Evolutionary conservation across 2,113 vertebrate species (phyloP), one percentile per base, ranked within the genome.

Genomic region (Leiothrix lutea): DNA sequence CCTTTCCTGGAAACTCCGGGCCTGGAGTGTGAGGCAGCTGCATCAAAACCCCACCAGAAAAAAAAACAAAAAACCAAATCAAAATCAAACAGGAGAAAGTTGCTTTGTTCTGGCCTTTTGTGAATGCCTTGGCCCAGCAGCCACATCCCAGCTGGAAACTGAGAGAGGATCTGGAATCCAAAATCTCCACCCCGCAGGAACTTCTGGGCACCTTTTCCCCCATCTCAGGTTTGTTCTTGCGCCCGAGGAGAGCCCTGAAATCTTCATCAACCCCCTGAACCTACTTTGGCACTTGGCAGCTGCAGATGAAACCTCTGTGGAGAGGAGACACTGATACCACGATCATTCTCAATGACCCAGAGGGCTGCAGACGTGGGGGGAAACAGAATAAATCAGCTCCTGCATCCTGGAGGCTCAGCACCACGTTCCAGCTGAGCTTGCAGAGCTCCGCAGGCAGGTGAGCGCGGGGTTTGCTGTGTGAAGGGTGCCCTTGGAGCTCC

Each of bases 81-180:
- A 31, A 18, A 64, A 7, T 3, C 0, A 16, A 12, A 36, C 9
- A 29, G 50, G 45, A 47, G 28, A 20, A 48, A 53, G 16, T 57
- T 20, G 40, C 14, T 47, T 22, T 29, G 60, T 4, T 65, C 24
- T 29, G 81, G 50, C 35, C 31, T 40, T 36, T 6, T 20, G 5
- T 8, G 7, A 42, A 3, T 2, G 2, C 33, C 19, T 12, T 6
- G 29, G 5, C 5, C 6, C 36, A 54, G 60, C 62, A 77, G 6
- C 40, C 40, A 2, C 35, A 1, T 5, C 8, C 17, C 2, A 5
- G 56, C 0, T 20, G 38, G 38, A 11, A 35, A 29, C 2, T 2
- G 25, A 44, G 35, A 5, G 35, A 45, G 73, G 56, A 25, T 0
- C 35, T 4, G 9, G 5, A 31, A 38, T 15, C 4, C 0, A 3